Evolutionary conservation across 2,113 vertebrate species (phyloP).

Genomic region (Semicossyphus pulcher): DNA sequence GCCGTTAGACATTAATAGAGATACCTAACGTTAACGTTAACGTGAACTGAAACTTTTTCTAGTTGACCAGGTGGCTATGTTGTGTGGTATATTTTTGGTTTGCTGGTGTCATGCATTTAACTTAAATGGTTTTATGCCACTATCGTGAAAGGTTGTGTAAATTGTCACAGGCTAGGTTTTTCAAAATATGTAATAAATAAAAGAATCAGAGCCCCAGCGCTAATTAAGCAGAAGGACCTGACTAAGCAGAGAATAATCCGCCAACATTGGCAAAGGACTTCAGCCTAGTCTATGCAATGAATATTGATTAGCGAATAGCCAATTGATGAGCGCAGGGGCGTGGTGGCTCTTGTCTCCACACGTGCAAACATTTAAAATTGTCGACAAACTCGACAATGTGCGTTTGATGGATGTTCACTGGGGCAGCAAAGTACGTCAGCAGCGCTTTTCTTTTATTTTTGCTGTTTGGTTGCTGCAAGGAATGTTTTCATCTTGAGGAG

Average conservation of each 20-base stretch:
- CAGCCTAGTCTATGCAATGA: neutral
- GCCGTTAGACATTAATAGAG: too few relatives aligned
- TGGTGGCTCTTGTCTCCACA: conserved; percentile 34
- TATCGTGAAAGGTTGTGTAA: too few relatives aligned
- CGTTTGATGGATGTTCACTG: neutral
- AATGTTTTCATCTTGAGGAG: neutral
- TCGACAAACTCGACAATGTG: rapidly evolving
- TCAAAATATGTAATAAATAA: too few relatives aligned
- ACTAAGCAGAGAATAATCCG: conserved; percentile 29
- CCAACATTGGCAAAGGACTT: neutral
- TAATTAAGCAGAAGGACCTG: neutral
- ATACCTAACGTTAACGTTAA: too few relatives aligned
- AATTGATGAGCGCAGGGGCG: conserved; percentile 52
- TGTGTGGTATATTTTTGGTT: too few relatives aligned
- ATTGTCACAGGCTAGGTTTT: too few relatives aligned
- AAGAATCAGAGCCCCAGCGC: neutral
- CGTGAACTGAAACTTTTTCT: too few relatives aligned
- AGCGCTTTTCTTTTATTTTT: neutral
- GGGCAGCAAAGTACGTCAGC: neutral
- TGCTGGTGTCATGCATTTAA: too few relatives aligned
- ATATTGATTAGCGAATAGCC: conserved; percentile 35
- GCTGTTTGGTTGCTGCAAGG: neutral
- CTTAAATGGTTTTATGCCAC: too few relatives aligned
- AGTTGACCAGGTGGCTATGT: too few relatives aligned
- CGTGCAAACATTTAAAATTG: conserved; percentile 67